phyloP scores from a whole-genome alignment of 2,113 vertebrate genomes.

The Psettodes erumei region DNA sequence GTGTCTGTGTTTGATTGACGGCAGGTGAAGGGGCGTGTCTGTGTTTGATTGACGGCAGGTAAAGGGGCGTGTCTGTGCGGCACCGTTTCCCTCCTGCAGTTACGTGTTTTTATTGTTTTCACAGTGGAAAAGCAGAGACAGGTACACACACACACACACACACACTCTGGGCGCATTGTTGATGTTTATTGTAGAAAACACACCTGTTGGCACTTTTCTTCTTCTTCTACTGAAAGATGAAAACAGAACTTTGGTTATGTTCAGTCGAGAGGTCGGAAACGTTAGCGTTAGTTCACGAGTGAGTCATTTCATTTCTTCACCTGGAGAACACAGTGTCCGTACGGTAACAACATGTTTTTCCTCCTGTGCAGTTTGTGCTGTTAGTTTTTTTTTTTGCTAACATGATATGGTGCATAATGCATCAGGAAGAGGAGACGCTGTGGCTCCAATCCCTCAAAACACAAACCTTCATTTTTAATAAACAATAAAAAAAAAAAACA shows the following conservation, averaged over 20 bases:
- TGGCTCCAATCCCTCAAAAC: neutral
- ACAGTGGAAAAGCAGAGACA: no score
- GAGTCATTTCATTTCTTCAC: no score
- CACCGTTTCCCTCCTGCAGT: no score
- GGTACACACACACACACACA: no score
- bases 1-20: no score
- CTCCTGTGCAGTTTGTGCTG: constrained; percentile 38
- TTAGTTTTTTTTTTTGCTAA: constrained; percentile 32
- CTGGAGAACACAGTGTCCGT: neutral
- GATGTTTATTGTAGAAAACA: constrained; percentile 70
- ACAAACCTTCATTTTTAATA: constrained; percentile 1
- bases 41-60: no score
- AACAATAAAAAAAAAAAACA: neutral
- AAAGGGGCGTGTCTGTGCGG: no score
- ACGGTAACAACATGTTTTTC: constrained; percentile 1
- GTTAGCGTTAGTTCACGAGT: no score
- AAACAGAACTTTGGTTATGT: constrained; percentile 18
- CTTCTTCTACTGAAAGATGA: constrained; percentile 16
- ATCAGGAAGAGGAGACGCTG: neutral
- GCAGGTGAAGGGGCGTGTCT: no score
- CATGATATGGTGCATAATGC: constrained; percentile 26
- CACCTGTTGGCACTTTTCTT: constrained; percentile 40
- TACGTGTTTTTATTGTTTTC: no score
- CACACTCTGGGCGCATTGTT: no score
- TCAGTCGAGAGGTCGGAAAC: neutral